Conservation (phyloP, 1,140 invertebrate genomes). For the Stenopsyche tienmushanensis region DNA sequence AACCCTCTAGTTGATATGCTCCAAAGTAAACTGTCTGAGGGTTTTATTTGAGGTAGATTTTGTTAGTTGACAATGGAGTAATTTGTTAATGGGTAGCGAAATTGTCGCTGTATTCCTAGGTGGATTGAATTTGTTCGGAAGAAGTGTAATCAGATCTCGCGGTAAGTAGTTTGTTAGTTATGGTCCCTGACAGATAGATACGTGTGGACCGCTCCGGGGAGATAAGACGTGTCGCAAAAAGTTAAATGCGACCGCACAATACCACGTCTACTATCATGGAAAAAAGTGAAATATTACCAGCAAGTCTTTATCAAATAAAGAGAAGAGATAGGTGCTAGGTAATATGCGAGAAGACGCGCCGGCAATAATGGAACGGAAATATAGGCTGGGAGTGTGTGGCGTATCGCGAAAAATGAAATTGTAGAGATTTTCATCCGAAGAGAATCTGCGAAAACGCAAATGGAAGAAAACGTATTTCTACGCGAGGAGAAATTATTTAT, state of each 20-base stretch:
- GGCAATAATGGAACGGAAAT: not conserved
- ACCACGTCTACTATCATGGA: not conserved
- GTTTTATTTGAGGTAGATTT: no score
- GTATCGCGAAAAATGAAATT: not conserved
- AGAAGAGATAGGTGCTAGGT: not conserved
- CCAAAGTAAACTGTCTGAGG: no score
- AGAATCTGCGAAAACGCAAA: not conserved
- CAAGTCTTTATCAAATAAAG: constrained; percentile 12
- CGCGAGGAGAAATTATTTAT: not conserved
- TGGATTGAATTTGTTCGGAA: not conserved
- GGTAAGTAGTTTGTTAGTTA: not conserved
- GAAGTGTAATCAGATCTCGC: not conserved
- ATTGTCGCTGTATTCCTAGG: not conserved
- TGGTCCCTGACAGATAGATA: not conserved
- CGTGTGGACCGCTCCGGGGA: not conserved
- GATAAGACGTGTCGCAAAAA: constrained; percentile 10
- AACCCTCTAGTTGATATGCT: no score
- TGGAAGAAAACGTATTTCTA: not conserved
- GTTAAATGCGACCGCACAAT: not conserved
- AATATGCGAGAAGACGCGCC: not conserved
- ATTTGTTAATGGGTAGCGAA: not conserved
- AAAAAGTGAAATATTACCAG: constrained; percentile 4
- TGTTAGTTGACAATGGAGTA: not conserved
- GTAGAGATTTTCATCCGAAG: not conserved
- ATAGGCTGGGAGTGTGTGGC: not conserved